Percentiles rank a stretch among this genome's conserved stretches.
phyloP scores from a whole-genome alignment of 2,888 invertebrate species.

The Steromphala cineraria region DNA sequence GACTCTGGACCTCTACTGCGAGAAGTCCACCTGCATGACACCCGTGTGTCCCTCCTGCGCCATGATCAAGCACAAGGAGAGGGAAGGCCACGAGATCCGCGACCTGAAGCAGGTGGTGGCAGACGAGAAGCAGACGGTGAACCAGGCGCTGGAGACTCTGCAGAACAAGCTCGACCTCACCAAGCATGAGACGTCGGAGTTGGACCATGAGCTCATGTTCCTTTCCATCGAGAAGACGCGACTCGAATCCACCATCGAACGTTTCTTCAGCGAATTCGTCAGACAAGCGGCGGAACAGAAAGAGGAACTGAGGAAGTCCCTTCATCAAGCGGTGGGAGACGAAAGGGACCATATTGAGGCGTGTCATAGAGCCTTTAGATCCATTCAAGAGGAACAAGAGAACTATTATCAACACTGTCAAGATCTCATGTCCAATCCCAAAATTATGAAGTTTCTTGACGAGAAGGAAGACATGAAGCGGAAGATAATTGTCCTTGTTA shows the following conservation, averaged over 20 bases:
- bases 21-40: conserved; percentile 11
- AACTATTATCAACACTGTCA: background rate
- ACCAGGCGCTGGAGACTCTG: background rate
- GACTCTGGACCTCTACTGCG: background rate
- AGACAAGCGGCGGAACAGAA: background rate
- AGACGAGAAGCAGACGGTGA: background rate
- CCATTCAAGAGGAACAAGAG: background rate
- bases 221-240: background rate
- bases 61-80: conserved; percentile 8
- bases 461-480: background rate
- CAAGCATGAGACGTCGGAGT: background rate
- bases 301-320: background rate
- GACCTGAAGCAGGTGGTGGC: background rate
- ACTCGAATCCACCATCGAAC: background rate
- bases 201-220: background rate
- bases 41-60: background rate
- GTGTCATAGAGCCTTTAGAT: background rate
- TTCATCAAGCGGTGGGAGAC: background rate
- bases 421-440: background rate
- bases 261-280: background rate
- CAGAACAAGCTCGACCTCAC: background rate
- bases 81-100: conserved; percentile 2
- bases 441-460: background rate
- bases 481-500: background rate
- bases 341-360: background rate